These are phyloP conservation scores for Mya arenaria DNA, from an alignment of 1,140 invertebrate genomes.

Conservation along the genomic window DNA sequence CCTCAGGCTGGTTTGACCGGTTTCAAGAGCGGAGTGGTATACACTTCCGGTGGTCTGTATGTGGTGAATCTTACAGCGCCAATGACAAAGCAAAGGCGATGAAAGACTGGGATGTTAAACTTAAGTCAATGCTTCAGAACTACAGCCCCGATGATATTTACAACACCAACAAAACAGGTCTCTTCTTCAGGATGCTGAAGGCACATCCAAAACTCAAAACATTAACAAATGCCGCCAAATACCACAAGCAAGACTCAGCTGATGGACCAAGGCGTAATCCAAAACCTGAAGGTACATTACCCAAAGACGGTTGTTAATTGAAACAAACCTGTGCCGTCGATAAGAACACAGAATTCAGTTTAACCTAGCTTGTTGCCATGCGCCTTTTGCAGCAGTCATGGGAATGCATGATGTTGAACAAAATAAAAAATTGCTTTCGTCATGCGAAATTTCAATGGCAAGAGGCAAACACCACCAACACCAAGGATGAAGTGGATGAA, in stretches of 20 bases:
- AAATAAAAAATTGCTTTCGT: no score
- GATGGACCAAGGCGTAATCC: slow-evolving; percentile 7
- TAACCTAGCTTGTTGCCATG: neutral
- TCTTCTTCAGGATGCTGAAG: slow-evolving; percentile 53
- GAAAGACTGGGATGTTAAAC: neutral
- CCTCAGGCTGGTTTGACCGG: slow-evolving; percentile 6
- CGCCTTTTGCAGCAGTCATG: slow-evolving; percentile 6
- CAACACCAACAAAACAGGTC: slow-evolving; percentile 57
- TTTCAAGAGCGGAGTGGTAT: slow-evolving; percentile 36
- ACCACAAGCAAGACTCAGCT: slow-evolving; percentile 3
- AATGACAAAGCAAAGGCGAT: neutral
- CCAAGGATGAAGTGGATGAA: no score
- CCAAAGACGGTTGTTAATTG: slow-evolving; percentile 1
- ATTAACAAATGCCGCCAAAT: neutral
- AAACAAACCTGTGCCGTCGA: slow-evolving; percentile 22
- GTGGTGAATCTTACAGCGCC: neutral
- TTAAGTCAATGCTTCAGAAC: neutral
- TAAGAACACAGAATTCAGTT: neutral
- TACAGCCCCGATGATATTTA: slow-evolving; percentile 44
- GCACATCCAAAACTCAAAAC: no score
- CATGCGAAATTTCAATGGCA: no score
- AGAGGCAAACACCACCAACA: no score
- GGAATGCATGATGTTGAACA: no score
- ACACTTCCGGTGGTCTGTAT: neutral
- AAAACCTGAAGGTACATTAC: slow-evolving; percentile 15